phyloP scores from a whole-genome alignment of 2,113 vertebrate genomes.

The Arizona elegans region DNA sequence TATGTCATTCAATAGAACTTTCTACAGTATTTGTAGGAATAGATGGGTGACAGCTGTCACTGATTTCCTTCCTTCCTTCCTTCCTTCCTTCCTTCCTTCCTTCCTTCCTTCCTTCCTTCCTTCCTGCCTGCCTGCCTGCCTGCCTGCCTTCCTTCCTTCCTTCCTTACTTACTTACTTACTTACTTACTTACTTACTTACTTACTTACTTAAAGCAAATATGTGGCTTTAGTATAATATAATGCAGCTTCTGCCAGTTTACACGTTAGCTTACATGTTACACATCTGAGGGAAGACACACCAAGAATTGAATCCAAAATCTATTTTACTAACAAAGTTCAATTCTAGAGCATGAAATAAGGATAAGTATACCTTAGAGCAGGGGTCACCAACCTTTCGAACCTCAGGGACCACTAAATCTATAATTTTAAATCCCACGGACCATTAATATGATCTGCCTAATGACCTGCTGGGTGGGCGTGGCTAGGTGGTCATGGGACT shows the following conservation, averaged over 20 bases:
- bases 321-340: background rate
- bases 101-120: background rate
- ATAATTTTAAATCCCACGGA: no score
- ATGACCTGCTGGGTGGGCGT: no score
- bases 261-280: no score
- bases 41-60: slow-evolving; percentile 46
- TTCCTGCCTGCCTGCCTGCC: no score
- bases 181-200: background rate
- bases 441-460: no score
- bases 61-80: slow-evolving; percentile 14
- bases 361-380: background rate
- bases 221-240: background rate
- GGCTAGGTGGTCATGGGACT: no score
- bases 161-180: background rate
- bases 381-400: no score
- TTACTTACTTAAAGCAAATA: slow-evolving; percentile 16
- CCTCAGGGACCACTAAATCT: no score
- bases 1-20: slow-evolving; percentile 54
- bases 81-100: background rate
- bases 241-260: no score
- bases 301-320: no score
- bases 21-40: slow-evolving; percentile 49
- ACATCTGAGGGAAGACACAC: no score
- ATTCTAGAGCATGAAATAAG: background rate
- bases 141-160: background rate